These are phyloP conservation scores for Thera obeliscata DNA, from an alignment of 2,888 invertebrate species.

Conservation along the genomic window DNA sequence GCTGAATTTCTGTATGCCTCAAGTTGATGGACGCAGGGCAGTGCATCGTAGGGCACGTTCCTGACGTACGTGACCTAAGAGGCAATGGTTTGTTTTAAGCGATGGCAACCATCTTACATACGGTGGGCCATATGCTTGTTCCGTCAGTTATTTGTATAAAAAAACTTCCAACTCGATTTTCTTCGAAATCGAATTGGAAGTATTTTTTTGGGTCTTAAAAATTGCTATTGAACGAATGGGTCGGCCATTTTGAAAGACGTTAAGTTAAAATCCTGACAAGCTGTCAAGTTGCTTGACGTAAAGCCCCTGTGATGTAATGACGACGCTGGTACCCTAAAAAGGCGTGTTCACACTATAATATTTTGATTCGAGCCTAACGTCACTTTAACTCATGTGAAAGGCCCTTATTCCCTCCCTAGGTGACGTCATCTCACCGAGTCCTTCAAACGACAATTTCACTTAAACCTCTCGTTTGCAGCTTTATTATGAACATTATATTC, in stretches of 20 bases:
- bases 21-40: no score
- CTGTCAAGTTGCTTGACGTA: conserved; percentile 45
- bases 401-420: conserved; percentile 13
- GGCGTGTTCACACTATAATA: neutral
- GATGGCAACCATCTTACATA: no score
- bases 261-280: conserved; percentile 32
- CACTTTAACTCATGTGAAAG: neutral
- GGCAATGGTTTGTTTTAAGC: no score
- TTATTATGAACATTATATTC: conserved; percentile 23
- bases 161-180: no score
- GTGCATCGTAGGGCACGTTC: no score
- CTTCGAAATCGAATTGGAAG: no score
- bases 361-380: neutral
- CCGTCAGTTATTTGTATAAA: no score
- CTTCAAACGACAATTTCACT: conserved; percentile 40
- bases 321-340: neutral
- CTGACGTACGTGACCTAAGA: no score
- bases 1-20: no score
- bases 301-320: conserved; percentile 29
- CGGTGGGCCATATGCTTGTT: no score
- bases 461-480: conserved; percentile 33
- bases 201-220: no score
- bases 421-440: conserved; percentile 37
- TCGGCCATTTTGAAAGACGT: conserved; percentile 7
- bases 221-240: neutral